Percentiles rank a stretch among this genome's conserved stretches.
phyloP scores from a whole-genome alignment of 2,797 vertebrate genomes.

The Cirrhinus molitorella region DNA sequence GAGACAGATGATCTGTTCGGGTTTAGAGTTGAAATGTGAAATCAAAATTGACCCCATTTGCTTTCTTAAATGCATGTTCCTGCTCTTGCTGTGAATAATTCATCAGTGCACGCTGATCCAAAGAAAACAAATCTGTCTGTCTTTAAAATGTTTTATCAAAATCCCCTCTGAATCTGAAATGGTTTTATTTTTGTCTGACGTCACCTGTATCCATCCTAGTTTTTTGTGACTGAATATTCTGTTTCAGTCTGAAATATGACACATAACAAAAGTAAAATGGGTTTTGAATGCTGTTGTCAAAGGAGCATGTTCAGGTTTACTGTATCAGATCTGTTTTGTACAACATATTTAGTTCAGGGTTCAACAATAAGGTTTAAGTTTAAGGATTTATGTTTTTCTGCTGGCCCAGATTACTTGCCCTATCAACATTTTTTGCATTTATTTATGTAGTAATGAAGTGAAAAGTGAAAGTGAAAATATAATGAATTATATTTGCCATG shows the following conservation, averaged over 20 bases:
- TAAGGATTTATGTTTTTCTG: neutral
- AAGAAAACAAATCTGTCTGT: neutral
- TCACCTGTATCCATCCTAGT: neutral
- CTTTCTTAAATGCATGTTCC: neutral
- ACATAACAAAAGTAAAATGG: too few species aligned
- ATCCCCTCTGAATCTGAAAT: neutral
- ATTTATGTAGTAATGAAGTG: too few species aligned
- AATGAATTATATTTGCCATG: too few species aligned
- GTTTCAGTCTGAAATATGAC: neutral
- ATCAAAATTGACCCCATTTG: neutral
- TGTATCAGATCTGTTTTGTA: slow-evolving; percentile 1
- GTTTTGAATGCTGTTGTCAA: neutral
- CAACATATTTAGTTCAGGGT: neutral
- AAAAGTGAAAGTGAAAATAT: too few species aligned
- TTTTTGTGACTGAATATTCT: neutral
- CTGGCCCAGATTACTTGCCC: neutral
- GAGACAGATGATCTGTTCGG: neutral
- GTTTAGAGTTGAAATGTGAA: neutral
- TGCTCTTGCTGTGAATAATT: neutral
- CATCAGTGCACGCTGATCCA: neutral
- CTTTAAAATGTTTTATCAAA: neutral
- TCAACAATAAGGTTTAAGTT: neutral
- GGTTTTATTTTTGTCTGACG: neutral
- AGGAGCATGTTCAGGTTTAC: neutral
- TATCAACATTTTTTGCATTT: neutral